Percentiles rank a stretch among this genome's conserved stretches.
Evolutionary conservation across 30 jellyfish, hydroid and myxozoan species (phyloP).

Genomic region (Pelagia noctiluca): DNA sequence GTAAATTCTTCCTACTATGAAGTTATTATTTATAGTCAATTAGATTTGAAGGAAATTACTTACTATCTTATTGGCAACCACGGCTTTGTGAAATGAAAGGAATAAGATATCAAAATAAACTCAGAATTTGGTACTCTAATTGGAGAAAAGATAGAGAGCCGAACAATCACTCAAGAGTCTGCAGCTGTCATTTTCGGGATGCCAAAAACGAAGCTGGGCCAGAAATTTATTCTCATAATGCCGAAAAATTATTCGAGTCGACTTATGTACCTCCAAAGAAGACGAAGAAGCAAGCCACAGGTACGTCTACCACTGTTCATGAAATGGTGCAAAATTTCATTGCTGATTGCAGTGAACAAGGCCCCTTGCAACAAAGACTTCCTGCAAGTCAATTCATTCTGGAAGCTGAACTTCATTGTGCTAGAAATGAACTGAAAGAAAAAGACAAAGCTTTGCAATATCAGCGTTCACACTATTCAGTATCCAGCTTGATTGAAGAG

Average conservation of each 20-base stretch:
- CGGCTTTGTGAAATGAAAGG: too few relatives aligned
- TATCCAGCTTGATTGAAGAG: background rate
- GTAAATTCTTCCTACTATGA: too few relatives aligned
- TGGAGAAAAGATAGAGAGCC: slow-evolving; percentile 50
- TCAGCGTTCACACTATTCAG: background rate
- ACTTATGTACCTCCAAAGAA: background rate
- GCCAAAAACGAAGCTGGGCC: slow-evolving; percentile 29
- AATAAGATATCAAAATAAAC: too few relatives aligned
- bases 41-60: too few relatives aligned
- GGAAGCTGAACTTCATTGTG: slow-evolving; percentile 3
- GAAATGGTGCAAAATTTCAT: too few relatives aligned
- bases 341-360: slow-evolving; percentile 15
- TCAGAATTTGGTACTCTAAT: background rate
- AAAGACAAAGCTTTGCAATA: background rate
- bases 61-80: too few relatives aligned
- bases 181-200: slow-evolving; percentile 46
- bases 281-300: background rate
- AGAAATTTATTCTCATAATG: background rate
- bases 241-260: slow-evolving; percentile 25
- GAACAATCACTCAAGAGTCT: slow-evolving; percentile 10
- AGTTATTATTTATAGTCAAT: too few relatives aligned
- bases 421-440: background rate
- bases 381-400: background rate
- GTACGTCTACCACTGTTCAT: background rate
- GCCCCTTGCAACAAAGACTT: background rate